Conservation (phyloP, 2,797 vertebrate genomes). For the Dendrocincla tyrannina region DNA sequence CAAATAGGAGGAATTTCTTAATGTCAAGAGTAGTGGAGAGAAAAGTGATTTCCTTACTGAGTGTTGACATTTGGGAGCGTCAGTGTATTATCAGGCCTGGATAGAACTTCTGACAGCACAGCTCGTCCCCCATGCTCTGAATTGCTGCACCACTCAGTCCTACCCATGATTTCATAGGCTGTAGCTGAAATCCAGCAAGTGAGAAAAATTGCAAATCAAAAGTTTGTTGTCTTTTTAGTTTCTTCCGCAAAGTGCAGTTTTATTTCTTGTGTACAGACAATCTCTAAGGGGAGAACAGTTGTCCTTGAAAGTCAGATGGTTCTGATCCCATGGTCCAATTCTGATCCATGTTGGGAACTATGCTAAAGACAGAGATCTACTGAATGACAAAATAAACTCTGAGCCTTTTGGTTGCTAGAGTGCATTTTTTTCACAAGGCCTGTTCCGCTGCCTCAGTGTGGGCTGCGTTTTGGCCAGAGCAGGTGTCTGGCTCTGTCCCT, state of each 20-base stretch:
- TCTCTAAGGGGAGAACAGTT: not conserved
- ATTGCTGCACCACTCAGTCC: not conserved
- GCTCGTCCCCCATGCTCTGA: fast-evolving
- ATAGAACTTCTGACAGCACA: not conserved
- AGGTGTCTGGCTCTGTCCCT: not conserved
- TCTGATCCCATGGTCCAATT: not conserved
- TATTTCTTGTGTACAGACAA: not conserved
- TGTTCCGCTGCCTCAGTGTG: not conserved
- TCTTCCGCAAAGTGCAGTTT: not conserved
- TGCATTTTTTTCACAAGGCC: not conserved
- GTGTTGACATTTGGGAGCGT: not conserved
- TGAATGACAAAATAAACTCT: not conserved
- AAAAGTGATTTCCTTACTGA: not conserved
- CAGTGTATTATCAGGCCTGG: not conserved
- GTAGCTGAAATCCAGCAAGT: not conserved
- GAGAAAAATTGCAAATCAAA: not conserved
- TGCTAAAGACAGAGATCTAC: not conserved
- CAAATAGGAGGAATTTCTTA: not conserved
- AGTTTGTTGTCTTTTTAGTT: not conserved
- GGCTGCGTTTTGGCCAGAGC: not conserved
- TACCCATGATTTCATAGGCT: not conserved
- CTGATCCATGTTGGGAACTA: not conserved
- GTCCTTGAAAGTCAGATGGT: not conserved
- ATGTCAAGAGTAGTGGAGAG: not conserved
- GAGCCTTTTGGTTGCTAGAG: not conserved